Conservation (phyloP, 2,888 invertebrate species). For the Drosophila gaucha region DNA sequence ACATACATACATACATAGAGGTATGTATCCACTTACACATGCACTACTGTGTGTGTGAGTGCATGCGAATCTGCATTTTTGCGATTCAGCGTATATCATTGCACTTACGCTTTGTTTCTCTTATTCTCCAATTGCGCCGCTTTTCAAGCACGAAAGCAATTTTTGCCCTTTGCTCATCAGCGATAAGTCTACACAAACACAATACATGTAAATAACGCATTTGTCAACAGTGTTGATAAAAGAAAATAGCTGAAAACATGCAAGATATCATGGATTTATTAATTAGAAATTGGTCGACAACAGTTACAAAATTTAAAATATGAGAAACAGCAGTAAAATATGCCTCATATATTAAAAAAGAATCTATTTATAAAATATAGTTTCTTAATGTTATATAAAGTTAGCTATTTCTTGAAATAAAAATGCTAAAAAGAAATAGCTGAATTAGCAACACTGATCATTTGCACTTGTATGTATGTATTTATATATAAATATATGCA, state of each 20-base stretch:
- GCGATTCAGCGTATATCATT: neutral
- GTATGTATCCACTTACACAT: neutral
- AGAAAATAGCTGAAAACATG: neutral
- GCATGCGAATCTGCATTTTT: conserved; percentile 11
- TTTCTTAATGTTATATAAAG: neutral
- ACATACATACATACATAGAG: neutral
- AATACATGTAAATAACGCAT: neutral
- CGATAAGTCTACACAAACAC: conserved; percentile 35
- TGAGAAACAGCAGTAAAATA: too few species aligned
- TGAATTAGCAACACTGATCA: neutral
- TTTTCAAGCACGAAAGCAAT: conserved; percentile 8
- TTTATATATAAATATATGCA: too few species aligned
- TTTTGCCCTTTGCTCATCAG: conserved; percentile 50
- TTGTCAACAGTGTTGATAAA: neutral
- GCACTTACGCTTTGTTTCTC: conserved; percentile 9
- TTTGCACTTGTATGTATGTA: neutral
- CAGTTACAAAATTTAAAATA: neutral
- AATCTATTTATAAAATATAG: too few species aligned
- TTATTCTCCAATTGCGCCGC: conserved; percentile 18
- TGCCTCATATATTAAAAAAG: too few species aligned
- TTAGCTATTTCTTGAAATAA: neutral
- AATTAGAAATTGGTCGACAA: neutral
- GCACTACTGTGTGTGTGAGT: neutral
- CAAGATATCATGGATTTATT: neutral
- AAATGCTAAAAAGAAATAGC: neutral